A percentile compares a stretch with the other conserved stretches of the same genome.
These are phyloP conservation scores for Diachasmimorpha longicaudata DNA, from an alignment of 1,140 invertebrate genomes.

Conservation along the genomic window DNA sequence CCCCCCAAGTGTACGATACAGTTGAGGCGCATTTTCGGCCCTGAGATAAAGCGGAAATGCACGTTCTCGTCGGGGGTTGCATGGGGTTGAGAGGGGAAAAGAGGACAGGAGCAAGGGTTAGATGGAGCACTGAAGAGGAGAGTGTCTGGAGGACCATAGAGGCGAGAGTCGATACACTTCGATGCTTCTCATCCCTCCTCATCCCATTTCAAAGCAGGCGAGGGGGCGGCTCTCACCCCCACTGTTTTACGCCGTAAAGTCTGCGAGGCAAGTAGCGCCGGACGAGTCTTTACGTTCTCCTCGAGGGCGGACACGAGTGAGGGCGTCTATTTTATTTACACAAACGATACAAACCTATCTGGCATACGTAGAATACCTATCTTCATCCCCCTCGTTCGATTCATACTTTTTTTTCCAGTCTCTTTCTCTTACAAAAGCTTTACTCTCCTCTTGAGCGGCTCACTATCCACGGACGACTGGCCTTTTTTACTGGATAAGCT, in stretches of 20 bases:
- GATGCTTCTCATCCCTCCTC: neutral
- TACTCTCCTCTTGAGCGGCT: neutral
- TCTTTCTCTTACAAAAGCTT: neutral
- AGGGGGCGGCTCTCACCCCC: neutral
- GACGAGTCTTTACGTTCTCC: constrained; percentile 8
- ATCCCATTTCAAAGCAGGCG: neutral
- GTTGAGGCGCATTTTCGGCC: neutral
- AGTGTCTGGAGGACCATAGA: neutral
- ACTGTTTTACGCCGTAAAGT: constrained; percentile 14
- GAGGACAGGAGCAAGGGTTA: neutral
- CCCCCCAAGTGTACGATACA: neutral
- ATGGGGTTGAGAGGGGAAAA: neutral
- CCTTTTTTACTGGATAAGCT: neutral
- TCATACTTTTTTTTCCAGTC: neutral
- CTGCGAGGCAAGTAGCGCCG: constrained; percentile 2
- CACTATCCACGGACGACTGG: neutral
- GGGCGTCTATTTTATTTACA: constrained; percentile 17
- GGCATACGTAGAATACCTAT: neutral
- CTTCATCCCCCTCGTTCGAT: too few species aligned
- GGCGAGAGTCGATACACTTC: constrained; percentile 13
- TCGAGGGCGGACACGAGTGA: neutral
- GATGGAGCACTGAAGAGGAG: neutral
- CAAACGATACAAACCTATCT: constrained; percentile 11
- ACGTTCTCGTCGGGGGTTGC: neutral
- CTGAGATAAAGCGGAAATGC: constrained; percentile 13